Conservation (phyloP, 35 echinoderm and acorn worm genomes). For the Heliocidaris tuberculata region DNA sequence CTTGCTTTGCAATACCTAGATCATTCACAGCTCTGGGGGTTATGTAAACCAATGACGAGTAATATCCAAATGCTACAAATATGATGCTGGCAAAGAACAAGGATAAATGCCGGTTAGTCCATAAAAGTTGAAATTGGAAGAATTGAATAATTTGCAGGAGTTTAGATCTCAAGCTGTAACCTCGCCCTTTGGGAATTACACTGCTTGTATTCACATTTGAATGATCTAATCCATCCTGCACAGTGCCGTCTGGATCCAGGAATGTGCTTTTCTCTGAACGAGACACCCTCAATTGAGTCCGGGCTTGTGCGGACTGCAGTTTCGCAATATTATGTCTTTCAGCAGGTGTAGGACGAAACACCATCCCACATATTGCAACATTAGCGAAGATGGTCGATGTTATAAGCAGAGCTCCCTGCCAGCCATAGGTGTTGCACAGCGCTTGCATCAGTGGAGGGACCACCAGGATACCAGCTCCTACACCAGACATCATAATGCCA, state of each 20-base stretch:
- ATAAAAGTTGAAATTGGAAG: conserved; percentile 43
- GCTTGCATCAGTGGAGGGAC: conserved; percentile 46
- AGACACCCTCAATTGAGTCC: neutral
- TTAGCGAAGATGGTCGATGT: conserved; percentile 29
- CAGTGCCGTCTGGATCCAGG: neutral
- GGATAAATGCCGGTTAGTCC: conserved; percentile 12
- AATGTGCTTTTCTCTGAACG: neutral
- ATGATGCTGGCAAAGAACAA: neutral
- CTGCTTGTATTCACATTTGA: neutral
- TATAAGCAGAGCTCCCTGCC: conserved; percentile 34
- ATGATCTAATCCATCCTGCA: neutral
- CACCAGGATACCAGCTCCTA: conserved; percentile 49
- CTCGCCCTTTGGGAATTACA: neutral
- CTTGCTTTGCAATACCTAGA: conserved; percentile 25
- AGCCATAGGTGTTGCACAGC: conserved; percentile 44
- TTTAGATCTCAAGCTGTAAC: neutral
- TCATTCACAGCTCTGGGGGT: conserved; percentile 46
- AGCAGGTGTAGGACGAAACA: conserved; percentile 24
- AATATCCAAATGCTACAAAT: conserved; percentile 54
- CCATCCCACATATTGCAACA: conserved; percentile 5
- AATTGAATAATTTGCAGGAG: neutral
- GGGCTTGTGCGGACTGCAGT: neutral
- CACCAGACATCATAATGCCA: conserved; percentile 30
- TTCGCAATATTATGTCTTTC: neutral
- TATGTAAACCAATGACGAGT: conserved; percentile 37